These are phyloP conservation scores for Spicauda simplicius DNA, from an alignment of 2,888 invertebrate genomes.

Conservation along the genomic window DNA sequence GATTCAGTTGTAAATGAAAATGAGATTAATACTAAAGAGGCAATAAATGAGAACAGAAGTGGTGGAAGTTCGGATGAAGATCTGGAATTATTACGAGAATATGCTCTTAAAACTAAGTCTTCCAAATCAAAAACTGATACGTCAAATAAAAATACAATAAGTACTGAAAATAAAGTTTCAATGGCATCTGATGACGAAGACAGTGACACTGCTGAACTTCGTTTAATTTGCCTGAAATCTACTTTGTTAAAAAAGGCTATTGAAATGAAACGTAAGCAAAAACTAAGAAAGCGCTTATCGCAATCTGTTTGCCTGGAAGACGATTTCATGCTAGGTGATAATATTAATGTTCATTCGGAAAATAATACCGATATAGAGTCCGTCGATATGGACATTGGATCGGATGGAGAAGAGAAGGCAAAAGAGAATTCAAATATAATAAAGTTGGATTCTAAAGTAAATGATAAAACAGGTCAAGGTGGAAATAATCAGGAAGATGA, in stretches of 20 bases:
- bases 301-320: conserved; percentile 64
- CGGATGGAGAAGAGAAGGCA: conserved; percentile 70
- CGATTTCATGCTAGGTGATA: conserved; percentile 53
- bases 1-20: conserved; percentile 44
- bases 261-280: conserved; percentile 81
- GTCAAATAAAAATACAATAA: conserved; percentile 36
- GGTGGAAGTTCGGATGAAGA: conserved; percentile 76
- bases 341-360: conserved; percentile 51
- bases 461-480: conserved; percentile 12
- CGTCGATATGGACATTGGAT: conserved; percentile 82
- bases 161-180: conserved; percentile 46
- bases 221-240: conserved; percentile 88
- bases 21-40: background rate
- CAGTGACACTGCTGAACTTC: conserved; percentile 86
- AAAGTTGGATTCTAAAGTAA: conserved; percentile 9
- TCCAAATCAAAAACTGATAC: conserved; percentile 52
- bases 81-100: conserved; percentile 71
- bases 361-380: conserved; percentile 80
- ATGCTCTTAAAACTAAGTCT: conserved; percentile 76
- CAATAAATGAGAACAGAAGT: conserved; percentile 41
- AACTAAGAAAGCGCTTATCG: conserved; percentile 66
- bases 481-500: conserved; percentile 55
- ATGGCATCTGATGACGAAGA: conserved; percentile 79
- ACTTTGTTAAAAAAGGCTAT: conserved; percentile 87
- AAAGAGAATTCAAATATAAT: conserved; percentile 52